Base-by-base conservation (phyloP, 1,140 invertebrate species). In the Fopius arisanus region DNA sequence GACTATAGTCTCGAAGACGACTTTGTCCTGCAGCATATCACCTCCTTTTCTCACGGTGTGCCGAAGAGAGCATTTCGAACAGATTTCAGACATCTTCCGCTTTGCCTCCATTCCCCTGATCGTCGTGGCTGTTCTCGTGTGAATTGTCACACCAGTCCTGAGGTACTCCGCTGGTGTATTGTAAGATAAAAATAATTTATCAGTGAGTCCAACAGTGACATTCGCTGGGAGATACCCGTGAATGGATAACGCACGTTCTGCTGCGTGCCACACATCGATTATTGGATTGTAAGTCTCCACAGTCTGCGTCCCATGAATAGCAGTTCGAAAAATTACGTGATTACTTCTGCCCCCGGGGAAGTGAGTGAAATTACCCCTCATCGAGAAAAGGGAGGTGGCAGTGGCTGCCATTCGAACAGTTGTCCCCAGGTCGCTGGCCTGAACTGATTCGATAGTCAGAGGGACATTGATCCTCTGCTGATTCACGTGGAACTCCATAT, bases 251-350 rank as follows among this genome's bases (percentile, higher is more conserved):
- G 88, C 87, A 48, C 90, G 86, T 67, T 90, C 89, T 59, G 90
- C 90, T 43, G 88, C 88, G 73, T 91, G 89, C 87, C 91, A 91
- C 31, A 89, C 79, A 78, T 91, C 90, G 5, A 84, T 82, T 29
- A 91, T 82, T 0, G 90, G 90, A 83, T 91, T 91, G 70, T 90
- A 91, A 77, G 85, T 89, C 75, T 89, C 89, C 65, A 90, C 87
- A 19, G 82, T 84, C 75, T 91, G 89, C 14, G 88, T 87, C 4
- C 89, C 89, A 79, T 91, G 90, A 75, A 91, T 88, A 6, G 90
- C 90, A 78, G 90, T 90, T 23, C 91, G 86, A 5, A 90, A 85
- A 79, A 91, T 90, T 28, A 91, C 83, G 77, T 91, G 89, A 75
- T 91, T 87, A 37, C 90, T 90, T 62, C 90, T 87, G 76, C 86